These are phyloP conservation scores for Drosophila nannoptera DNA, from an alignment of 1,140 invertebrate species.

Conservation along the genomic window DNA sequence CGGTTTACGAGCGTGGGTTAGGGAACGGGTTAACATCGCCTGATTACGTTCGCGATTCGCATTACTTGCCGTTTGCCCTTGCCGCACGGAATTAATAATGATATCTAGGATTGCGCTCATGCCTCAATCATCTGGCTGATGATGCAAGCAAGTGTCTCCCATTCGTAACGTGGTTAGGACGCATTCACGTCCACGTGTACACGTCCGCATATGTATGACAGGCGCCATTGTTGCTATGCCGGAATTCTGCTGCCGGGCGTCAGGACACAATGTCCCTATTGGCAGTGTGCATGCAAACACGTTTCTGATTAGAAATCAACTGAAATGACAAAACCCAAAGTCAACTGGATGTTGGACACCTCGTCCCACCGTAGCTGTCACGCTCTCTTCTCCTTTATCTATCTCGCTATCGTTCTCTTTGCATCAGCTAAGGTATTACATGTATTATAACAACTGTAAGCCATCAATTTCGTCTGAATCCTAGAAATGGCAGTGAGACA, in stretches of 20 bases:
- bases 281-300: conserved; percentile 40
- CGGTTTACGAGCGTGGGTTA: neutral
- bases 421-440: neutral
- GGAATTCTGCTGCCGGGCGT: conserved; percentile 3
- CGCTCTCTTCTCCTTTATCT: neutral
- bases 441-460: too few species aligned
- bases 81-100: conserved; percentile 20
- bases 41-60: conserved; percentile 21
- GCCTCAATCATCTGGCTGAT: conserved; percentile 29
- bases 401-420: neutral
- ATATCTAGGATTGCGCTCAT: conserved; percentile 30
- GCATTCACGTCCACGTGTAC: conserved; percentile 19
- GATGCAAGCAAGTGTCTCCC: conserved; percentile 35
- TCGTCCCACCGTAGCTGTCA: neutral
- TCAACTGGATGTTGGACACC: conserved; percentile 1
- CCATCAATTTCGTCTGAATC: too few species aligned
- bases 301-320: conserved; percentile 48
- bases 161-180: conserved; percentile 21
- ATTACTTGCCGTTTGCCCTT: conserved; percentile 8
- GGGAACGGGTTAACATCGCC: conserved; percentile 3
- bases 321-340: conserved; percentile 32
- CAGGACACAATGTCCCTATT: conserved; percentile 19
- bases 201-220: conserved; percentile 19
- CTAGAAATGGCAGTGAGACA: too few species aligned
- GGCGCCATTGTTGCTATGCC: conserved; percentile 29